phyloP scores from a whole-genome alignment of 2,888 invertebrate species.

The Tetragonisca angustula region DNA sequence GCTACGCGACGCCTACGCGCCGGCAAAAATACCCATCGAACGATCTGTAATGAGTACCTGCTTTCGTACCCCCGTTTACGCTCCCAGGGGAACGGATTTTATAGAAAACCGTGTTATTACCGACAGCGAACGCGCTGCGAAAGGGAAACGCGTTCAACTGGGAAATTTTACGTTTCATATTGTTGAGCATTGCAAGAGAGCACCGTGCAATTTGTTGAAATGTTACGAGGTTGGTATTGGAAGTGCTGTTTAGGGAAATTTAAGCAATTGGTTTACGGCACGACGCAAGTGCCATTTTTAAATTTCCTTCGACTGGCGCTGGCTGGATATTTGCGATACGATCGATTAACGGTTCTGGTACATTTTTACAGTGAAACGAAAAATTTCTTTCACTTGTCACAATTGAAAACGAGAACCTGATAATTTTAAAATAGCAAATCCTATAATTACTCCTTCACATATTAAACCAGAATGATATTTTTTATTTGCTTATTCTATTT shows the following conservation, averaged over 20 bases:
- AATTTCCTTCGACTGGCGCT: neutral
- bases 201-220: too few species aligned
- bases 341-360: neutral
- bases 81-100: conserved; percentile 14
- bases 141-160: neutral
- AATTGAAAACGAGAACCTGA: too few species aligned
- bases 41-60: conserved; percentile 36
- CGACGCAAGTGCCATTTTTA: too few species aligned
- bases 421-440: too few species aligned
- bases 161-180: neutral
- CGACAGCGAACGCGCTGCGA: neutral
- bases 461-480: too few species aligned
- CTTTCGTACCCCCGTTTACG: conserved; percentile 7
- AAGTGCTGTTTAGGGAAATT: too few species aligned
- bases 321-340: neutral
- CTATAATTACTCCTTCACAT: too few species aligned
- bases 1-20: conserved; percentile 60
- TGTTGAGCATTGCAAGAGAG: neutral
- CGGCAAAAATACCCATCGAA: conserved; percentile 50
- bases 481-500: too few species aligned
- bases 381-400: neutral
- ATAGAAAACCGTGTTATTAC: conserved; percentile 10
- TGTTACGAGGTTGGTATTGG: too few species aligned
- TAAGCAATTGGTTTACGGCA: too few species aligned
- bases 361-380: neutral